Evolutionary conservation across 2,113 vertebrate genomes (phyloP).

Genomic region (Triplophysa siluroides): DNA sequence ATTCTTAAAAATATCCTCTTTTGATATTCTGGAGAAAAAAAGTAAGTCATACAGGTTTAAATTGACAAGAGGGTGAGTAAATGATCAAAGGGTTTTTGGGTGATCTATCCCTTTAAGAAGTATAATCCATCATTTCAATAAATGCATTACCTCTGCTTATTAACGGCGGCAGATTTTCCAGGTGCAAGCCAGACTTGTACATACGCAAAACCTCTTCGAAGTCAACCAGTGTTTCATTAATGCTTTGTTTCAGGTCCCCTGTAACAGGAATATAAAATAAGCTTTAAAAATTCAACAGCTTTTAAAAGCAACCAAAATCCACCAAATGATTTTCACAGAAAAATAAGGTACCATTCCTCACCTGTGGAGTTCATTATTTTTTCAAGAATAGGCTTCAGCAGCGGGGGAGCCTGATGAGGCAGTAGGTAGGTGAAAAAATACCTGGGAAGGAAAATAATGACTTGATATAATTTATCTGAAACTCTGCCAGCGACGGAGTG

Average conservation of each 20-base stretch:
- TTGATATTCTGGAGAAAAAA: too few species aligned
- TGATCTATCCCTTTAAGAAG: not conserved
- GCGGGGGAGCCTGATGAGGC: constrained; percentile 83
- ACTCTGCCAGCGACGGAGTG: not conserved
- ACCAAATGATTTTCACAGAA: constrained; percentile 19
- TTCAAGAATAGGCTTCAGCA: constrained; percentile 79
- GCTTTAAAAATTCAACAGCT: not conserved
- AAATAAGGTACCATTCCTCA: constrained; percentile 62
- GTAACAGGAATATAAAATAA: constrained; percentile 40
- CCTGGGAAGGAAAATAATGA: constrained; percentile 69
- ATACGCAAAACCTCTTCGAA: constrained; percentile 85
- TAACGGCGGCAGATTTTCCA: constrained; percentile 74
- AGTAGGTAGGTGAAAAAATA: constrained; percentile 94
- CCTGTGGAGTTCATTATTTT: constrained; percentile 90
- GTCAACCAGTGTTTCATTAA: constrained; percentile 81
- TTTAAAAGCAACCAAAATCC: constrained; percentile 2
- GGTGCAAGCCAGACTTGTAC: constrained; percentile 86
- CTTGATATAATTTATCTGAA: constrained; percentile 14
- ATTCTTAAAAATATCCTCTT: too few species aligned
- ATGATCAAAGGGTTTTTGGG: too few species aligned
- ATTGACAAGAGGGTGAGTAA: too few species aligned
- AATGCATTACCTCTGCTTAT: constrained; percentile 75
- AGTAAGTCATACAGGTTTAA: too few species aligned
- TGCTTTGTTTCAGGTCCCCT: constrained; percentile 82
- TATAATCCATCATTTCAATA: not conserved